A percentile compares a stretch with the other conserved stretches of the same genome.
These are phyloP conservation scores for Chromoteleia sp. DNA, from an alignment of 2,888 invertebrate genomes.

Conservation along the genomic window DNA sequence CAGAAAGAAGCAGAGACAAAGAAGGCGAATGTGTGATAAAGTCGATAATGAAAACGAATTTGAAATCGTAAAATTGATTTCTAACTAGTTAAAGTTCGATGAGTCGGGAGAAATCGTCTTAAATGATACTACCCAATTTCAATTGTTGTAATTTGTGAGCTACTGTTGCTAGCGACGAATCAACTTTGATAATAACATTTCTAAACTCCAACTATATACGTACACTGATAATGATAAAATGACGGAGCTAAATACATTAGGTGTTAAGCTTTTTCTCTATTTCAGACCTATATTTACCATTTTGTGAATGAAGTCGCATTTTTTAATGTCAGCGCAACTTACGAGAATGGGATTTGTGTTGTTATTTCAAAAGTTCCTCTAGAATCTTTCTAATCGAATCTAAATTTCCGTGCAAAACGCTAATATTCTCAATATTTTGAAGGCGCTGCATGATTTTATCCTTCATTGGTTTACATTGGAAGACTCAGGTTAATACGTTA, in stretches of 20 bases:
- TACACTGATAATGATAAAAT: constrained; percentile 55
- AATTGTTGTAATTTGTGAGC: constrained; percentile 58
- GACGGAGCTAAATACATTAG: constrained; percentile 63
- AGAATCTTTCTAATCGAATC: no score
- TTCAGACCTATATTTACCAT: constrained; percentile 53
- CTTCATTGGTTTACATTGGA: no score
- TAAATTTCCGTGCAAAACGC: no score
- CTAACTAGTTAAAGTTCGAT: constrained; percentile 64
- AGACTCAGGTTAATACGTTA: no score
- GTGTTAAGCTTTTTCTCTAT: constrained; percentile 64
- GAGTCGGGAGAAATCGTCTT: constrained; percentile 43
- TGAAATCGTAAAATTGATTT: constrained; percentile 64
- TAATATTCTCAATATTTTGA: no score
- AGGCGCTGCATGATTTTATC: no score
- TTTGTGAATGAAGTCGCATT: constrained; percentile 50
- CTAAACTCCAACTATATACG: constrained; percentile 69
- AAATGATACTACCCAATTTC: constrained; percentile 53
- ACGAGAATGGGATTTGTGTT: no score
- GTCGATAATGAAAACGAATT: constrained; percentile 56
- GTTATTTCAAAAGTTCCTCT: no score
- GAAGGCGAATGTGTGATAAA: constrained; percentile 38
- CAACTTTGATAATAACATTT: constrained; percentile 70
- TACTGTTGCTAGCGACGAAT: constrained; percentile 60
- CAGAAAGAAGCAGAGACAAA: background rate
- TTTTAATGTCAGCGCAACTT: constrained; percentile 51